Base-by-base conservation (phyloP, 2,888 invertebrate genomes). In the Lycaena phlaeas region DNA sequence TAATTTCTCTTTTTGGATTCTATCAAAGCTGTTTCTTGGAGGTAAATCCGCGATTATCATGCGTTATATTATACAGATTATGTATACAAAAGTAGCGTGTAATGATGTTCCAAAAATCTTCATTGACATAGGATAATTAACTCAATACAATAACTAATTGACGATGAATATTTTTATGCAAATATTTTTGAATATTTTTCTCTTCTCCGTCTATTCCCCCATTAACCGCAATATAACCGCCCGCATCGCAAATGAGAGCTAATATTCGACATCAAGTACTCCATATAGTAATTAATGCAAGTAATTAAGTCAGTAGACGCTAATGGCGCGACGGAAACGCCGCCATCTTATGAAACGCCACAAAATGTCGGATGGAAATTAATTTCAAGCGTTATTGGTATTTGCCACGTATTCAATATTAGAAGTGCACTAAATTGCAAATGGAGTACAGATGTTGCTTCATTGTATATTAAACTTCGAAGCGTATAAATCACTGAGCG, bases 271-370 rank as follows among this genome's bases (percentile, higher is more conserved):
- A 22, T 34, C 10, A 18, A 22, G 22, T 34, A 11, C 34, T 34
- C 34, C 18, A 34, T 22, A 22, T 34, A 34, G 18, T 34, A 34
- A 34, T 34, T 34, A 34, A 22, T 34, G 17, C 34, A 34, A 34
- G 34, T 34, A 34, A 34, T 34, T 34, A 34, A 34, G 34, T 34
- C 34, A 34, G 34, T 34, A 34, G 34, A 34, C 34, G 34, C 34
- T 34, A 31, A 31, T 31, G 18, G 18, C 31, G 30, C 30, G 18
- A 9, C 31, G 31, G 31, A 31, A 31, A 31, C 38, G 44, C 43
- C 57, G 61, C 62, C 66, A 63, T 62, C 53, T 61, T 59, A 62
- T 44, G 53, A 43, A 39, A 49, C 51, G 45, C 51, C 54, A 40
- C 55, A 42, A 53, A 53, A 59, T 56, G 63, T 54, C 56, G 50